Base-by-base conservation (phyloP, 2,888 invertebrate species). In the Tipula confusa region DNA sequence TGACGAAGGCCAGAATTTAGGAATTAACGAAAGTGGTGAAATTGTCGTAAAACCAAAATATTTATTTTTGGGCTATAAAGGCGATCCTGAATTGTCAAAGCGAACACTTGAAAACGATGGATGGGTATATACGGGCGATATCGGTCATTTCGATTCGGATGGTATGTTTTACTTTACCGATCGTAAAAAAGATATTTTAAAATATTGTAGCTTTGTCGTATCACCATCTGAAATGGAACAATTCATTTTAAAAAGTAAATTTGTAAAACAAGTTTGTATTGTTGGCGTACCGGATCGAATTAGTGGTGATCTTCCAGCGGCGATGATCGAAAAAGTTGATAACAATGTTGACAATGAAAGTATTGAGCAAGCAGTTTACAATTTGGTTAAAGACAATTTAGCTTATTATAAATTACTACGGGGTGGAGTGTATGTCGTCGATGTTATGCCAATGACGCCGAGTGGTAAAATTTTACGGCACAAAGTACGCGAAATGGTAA, bases 41-140 rank as follows among this genome's bases (percentile, higher is more conserved):
- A 88, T 89, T 64, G 84, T 87, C 7, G 86, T 87, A 31, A 86
- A 88, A 82, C 86, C 86, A 1, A 85, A 85, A 11, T 86, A 86
- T 64, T 83, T 85, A 1, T 88, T 89, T 88, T 86, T 87, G 18
- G 89, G 89, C 11, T 89, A 89, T 84, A 88, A 88, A 82, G 87
- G 87, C 79, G 88, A 89, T 84, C 86, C 87, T 1, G 86, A 86
- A 29, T 83, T 82, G 28, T 82, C 79, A 11, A 4, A 43, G 84
- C 86, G 86, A 4, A 86, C 87, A 33, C 86, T 87, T 83, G 88
- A 88, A 85, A 86, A 85, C 29, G 87, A 89, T 82, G 89, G 88
- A 87, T 33, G 33, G 33, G 33, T 33, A 33, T 11, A 33, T 33
- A 33, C 33, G 33, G 33, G 33, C 1, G 33, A 33, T 33, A 11